These are phyloP conservation scores for Dasyornis broadbenti DNA, from an alignment of 2,113 vertebrate genomes.

Conservation along the genomic window DNA sequence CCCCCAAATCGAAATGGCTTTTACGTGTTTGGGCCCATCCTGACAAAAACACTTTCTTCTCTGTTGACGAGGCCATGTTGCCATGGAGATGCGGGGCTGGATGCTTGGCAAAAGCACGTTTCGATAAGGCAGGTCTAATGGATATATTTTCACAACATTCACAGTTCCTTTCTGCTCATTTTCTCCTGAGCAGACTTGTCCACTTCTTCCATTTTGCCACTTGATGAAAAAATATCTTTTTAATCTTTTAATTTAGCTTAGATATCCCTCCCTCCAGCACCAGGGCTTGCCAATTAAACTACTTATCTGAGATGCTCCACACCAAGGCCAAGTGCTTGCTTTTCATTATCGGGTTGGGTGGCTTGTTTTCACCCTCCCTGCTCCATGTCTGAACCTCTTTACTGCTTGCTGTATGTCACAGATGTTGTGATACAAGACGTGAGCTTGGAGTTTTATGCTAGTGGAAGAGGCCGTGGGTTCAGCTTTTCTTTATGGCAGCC, in stretches of 20 bases:
- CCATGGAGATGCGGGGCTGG: slow-evolving; percentile 66
- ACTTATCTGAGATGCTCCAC: slow-evolving; percentile 53
- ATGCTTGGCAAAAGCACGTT: slow-evolving; percentile 66
- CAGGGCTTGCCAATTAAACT: slow-evolving; percentile 60
- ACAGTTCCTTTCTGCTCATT: slow-evolving; percentile 66
- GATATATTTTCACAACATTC: slow-evolving; percentile 69
- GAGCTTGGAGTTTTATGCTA: not conserved
- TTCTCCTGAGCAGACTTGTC: slow-evolving; percentile 56
- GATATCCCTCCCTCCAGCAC: slow-evolving; percentile 52
- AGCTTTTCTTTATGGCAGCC: not conserved
- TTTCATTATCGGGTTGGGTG: slow-evolving; percentile 48
- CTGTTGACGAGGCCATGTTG: slow-evolving; percentile 66
- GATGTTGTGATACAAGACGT: not conserved
- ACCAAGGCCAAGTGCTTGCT: slow-evolving; percentile 41
- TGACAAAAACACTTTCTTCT: slow-evolving; percentile 68
- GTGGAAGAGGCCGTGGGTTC: not conserved
- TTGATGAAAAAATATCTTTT: slow-evolving; percentile 66
- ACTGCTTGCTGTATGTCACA: not conserved
- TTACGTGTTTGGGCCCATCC: slow-evolving; percentile 69
- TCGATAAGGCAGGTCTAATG: slow-evolving; percentile 68
- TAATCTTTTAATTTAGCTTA: slow-evolving; percentile 71
- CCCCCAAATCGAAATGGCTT: slow-evolving; percentile 69
- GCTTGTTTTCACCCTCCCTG: slow-evolving; percentile 29
- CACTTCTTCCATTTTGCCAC: slow-evolving; percentile 64
- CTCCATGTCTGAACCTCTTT: slow-evolving; percentile 12